Evolutionary conservation across 2,113 vertebrate species (phyloP).

Genomic region (Benitochromis conjunctus): DNA sequence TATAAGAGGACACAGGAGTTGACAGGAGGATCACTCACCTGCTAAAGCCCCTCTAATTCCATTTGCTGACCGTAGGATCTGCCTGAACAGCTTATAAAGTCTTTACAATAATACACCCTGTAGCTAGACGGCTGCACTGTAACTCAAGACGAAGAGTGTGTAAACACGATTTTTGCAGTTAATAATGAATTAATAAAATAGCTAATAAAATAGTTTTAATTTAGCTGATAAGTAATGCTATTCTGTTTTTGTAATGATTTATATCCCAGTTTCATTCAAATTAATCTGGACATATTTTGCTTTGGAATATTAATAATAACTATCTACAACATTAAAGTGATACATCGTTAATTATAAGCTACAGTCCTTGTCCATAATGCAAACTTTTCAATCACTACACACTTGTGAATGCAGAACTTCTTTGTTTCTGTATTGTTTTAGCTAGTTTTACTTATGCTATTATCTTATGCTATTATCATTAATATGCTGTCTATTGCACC

Average conservation of each 20-base stretch:
- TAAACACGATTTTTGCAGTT: background rate
- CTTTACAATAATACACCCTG: background rate
- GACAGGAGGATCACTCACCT: slow-evolving; percentile 11
- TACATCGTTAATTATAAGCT: background rate
- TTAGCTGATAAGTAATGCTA: background rate
- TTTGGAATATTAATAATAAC: background rate
- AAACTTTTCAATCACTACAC: background rate
- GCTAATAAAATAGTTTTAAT: background rate
- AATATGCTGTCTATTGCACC: too few relatives aligned
- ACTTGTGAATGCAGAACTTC: background rate
- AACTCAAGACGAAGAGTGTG: background rate
- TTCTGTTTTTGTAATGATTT: background rate
- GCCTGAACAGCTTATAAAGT: slow-evolving; percentile 30
- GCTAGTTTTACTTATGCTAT: background rate
- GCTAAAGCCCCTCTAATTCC: slow-evolving; percentile 53
- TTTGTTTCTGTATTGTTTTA: background rate
- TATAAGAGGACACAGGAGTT: background rate
- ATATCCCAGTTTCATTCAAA: background rate
- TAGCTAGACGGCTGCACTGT: background rate
- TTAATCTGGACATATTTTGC: background rate
- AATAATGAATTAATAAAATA: background rate
- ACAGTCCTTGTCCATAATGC: background rate
- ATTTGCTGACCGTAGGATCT: slow-evolving; percentile 37
- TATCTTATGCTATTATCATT: too few relatives aligned
- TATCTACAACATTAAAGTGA: background rate